phyloP scores from a whole-genome alignment of 53 echinoderm and acorn worm species.

The Paracentrotus lividus region DNA sequence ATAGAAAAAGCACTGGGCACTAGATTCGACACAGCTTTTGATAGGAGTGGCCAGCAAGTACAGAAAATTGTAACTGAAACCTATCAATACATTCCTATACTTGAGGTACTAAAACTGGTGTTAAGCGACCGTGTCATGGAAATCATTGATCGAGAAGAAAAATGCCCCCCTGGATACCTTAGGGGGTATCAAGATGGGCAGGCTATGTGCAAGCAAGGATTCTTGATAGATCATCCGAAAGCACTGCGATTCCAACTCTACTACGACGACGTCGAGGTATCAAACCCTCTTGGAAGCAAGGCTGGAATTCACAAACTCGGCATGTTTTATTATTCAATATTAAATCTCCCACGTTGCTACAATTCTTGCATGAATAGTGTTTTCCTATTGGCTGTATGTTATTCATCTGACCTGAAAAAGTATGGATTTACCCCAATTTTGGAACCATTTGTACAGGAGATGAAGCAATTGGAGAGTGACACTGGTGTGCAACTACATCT shows the following conservation, averaged over 20 bases:
- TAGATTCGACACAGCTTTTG: conserved; percentile 71
- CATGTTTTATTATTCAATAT: conserved; percentile 64
- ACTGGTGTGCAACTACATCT: conserved; percentile 47
- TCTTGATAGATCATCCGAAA: conserved; percentile 65
- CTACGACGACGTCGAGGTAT: conserved; percentile 73
- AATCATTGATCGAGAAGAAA: conserved; percentile 65
- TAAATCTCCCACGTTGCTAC: conserved; percentile 46
- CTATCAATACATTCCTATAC: conserved; percentile 78
- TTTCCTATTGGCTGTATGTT: conserved; percentile 64
- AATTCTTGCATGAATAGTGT: conserved; percentile 60
- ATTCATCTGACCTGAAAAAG: conserved; percentile 67
- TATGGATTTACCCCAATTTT: conserved; percentile 70
- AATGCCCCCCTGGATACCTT: neutral
- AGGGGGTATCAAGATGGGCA: conserved; percentile 72
- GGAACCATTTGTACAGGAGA: conserved; percentile 71
- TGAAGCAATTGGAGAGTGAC: conserved; percentile 71
- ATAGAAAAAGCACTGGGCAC: conserved; percentile 64
- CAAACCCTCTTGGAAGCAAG: conserved; percentile 64
- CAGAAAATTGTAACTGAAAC: conserved; percentile 78
- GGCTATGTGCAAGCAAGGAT: conserved; percentile 64
- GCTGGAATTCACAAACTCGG: conserved; percentile 57
- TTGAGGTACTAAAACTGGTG: conserved; percentile 69
- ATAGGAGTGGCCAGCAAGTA: conserved; percentile 60
- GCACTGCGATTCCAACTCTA: conserved; percentile 61
- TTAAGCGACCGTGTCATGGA: neutral